Evolutionary conservation across 2,113 vertebrate species (phyloP).

Genomic region (Urocitellus parryii): DNA sequence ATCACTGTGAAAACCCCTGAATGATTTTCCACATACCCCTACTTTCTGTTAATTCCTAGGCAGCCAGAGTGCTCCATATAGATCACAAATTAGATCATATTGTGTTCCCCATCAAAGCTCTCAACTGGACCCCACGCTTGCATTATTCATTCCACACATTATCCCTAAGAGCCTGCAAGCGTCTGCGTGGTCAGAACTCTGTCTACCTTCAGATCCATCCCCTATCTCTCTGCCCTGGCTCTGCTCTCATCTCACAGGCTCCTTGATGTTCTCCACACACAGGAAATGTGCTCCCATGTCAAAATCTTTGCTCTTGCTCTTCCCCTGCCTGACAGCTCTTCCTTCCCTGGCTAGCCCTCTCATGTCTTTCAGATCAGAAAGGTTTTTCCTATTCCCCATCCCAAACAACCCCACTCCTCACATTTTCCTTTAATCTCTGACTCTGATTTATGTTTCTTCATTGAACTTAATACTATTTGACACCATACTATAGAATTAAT

Average conservation of each 20-base stretch:
- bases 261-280: background rate
- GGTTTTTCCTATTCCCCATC: no score
- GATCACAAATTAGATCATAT: background rate
- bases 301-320: background rate
- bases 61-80: background rate
- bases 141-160: background rate
- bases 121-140: no score
- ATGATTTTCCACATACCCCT: background rate
- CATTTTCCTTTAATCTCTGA: background rate
- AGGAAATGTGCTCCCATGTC: background rate
- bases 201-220: background rate
- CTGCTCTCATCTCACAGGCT: background rate
- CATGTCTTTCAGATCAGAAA: background rate
- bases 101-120: background rate
- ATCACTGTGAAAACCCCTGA: background rate
- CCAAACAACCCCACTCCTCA: fast-evolving
- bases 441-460: constrained; percentile 24
- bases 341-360: background rate
- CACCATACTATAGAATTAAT: background rate
- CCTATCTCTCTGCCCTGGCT: background rate
- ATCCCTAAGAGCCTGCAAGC: background rate
- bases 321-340: background rate
- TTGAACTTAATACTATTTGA: background rate
- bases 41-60: background rate
- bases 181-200: background rate